These are phyloP conservation scores for Pogonophryne albipinna DNA, from an alignment of 2,797 vertebrate genomes.

Conservation along the genomic window DNA sequence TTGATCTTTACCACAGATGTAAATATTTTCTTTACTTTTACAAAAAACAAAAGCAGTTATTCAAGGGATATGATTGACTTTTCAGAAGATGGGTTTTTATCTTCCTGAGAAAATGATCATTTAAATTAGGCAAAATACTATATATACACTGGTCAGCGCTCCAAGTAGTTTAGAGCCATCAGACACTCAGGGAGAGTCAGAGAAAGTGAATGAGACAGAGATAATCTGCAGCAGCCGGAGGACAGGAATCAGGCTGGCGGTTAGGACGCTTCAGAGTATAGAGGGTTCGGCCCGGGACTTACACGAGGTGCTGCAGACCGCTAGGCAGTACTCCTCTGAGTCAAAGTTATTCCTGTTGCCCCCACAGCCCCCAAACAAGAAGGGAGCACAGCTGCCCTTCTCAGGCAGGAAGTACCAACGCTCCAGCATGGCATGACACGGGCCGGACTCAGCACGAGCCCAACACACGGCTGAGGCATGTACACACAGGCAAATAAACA, in stretches of 20 bases:
- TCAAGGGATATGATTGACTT: neutral
- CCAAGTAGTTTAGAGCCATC: conserved; percentile 56
- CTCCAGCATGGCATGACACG: conserved; percentile 92
- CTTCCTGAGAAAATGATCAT: conserved; percentile 10
- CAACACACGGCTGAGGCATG: conserved; percentile 93
- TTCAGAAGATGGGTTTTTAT: neutral
- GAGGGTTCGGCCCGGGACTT: conserved; percentile 83
- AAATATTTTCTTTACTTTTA: neutral
- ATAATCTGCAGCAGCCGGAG: conserved; percentile 52
- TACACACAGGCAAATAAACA: conserved; percentile 64
- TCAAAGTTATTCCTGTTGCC: conserved; percentile 99
- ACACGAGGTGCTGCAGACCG: conserved; percentile 97
- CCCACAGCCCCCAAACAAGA: conserved; percentile 98
- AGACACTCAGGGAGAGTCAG: conserved; percentile 31
- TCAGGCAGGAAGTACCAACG: conserved; percentile 96
- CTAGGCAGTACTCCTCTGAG: conserved; percentile 98
- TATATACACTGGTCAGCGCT: conserved; percentile 46
- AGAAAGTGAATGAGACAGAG: conserved; percentile 32
- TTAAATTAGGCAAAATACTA: neutral
- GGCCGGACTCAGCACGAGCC: conserved; percentile 94
- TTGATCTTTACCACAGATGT: conserved; percentile 3
- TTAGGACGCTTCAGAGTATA: conserved; percentile 29
- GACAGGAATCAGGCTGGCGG: conserved; percentile 54
- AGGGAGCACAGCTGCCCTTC: conserved; percentile 92
- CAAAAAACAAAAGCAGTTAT: neutral